Percentiles rank a stretch among this genome's conserved stretches.
These are phyloP conservation scores for Sarcophaga variegata DNA, from an alignment of 2,888 invertebrate species.

Conservation along the genomic window DNA sequence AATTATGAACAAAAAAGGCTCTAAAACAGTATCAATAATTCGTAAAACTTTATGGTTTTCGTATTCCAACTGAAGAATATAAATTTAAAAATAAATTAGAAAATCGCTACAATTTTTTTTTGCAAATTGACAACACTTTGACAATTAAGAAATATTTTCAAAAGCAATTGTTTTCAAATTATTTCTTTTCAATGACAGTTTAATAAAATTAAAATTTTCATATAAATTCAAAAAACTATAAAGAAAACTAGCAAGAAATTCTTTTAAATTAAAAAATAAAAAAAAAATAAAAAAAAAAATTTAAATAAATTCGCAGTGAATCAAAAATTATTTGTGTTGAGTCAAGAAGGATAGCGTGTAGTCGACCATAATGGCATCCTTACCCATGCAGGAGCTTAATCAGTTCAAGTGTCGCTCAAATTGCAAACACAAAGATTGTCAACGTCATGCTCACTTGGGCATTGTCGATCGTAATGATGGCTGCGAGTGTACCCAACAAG, in stretches of 20 bases:
- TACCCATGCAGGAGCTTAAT: conserved; percentile 70
- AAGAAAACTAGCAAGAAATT: background rate
- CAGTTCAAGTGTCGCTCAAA: conserved; percentile 76
- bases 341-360: background rate
- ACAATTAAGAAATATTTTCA: no score
- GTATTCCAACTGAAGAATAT: no score
- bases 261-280: conserved; percentile 20
- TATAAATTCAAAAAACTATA: background rate
- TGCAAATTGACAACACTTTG: no score
- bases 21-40: no score
- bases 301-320: conserved; percentile 6
- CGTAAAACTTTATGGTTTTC: no score
- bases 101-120: no score
- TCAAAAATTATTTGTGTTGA: conserved; percentile 20
- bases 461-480: conserved; percentile 76
- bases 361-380: no score
- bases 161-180: conserved; percentile 16
- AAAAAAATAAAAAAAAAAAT: background rate
- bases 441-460: conserved; percentile 76
- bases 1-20: no score
- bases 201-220: background rate
- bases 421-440: conserved; percentile 78
- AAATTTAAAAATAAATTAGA: no score
- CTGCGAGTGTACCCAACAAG: conserved; percentile 75
- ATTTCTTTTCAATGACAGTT: background rate